Base-by-base conservation (phyloP, 2,797 vertebrate genomes). In the Microchirus variegatus region DNA sequence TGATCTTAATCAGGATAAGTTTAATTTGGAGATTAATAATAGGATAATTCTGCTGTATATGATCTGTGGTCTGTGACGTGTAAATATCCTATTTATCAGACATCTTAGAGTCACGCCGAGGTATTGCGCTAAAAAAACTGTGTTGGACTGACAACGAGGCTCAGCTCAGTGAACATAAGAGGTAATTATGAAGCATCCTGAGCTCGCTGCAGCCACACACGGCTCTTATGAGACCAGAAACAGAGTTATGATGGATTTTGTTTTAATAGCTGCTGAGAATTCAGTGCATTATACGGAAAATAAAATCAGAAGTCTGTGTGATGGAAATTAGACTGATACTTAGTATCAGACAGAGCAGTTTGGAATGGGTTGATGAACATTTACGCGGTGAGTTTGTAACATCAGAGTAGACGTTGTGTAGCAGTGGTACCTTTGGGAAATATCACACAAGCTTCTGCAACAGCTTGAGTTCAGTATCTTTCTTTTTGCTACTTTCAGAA, bases 1-100 rank as follows among this genome's bases (percentile, higher is more conserved):
- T 9, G 22, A 73, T 73, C 46, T 56, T 74, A 59, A 90, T 88
- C 73, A 65, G 81, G 81, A 84, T 78, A 78, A 79, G 62, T 54
- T 52, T 70, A 70, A 86, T 53, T 22, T 57, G 60, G 49, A 86
- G 79, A 85, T 85, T 77, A 75, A 74, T 85, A 77, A 63, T 65
- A 67, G 65, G 71, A 86, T 86, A 70, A 84, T 85, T 82, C 43
- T 14, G 18, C 53, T 77, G 80, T 54, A 53, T 9, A 6, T 31
- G n/a, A 71, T 47, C 7, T 17, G 51, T 50, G 43, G 56, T 36
- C 53, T 59, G 13, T 54, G 60, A 80, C 69, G 77, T 68, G 35
- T 74, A 55, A 48, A 15, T 48, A 60, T 72, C 59, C 40, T 68
- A 58, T 72, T 68, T 70, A 72, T 79, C 57, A 70, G 38, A 58